Evolutionary conservation across 2,888 invertebrate genomes (phyloP).

Genomic region (Tenthredo notha): DNA sequence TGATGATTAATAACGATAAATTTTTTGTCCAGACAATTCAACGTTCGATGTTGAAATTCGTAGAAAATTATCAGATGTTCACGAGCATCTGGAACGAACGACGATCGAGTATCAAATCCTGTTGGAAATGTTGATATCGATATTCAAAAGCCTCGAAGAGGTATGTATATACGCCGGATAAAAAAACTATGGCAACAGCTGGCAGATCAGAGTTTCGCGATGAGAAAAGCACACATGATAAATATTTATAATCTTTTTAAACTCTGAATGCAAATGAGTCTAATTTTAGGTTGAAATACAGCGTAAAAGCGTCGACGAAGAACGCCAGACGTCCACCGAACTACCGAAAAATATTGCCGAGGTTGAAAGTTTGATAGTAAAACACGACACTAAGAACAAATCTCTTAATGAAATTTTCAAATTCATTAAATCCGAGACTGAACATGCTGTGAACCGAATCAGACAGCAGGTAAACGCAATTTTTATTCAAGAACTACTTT

Average conservation of each 20-base stretch:
- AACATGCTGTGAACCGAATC: constrained; percentile 85
- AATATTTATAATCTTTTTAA: constrained; percentile 36
- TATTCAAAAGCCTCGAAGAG: constrained; percentile 85
- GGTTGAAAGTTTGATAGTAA: constrained; percentile 81
- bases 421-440: constrained; percentile 84
- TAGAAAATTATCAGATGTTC: constrained; percentile 84
- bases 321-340: constrained; percentile 61
- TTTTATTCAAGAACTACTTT: neutral
- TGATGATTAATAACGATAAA: neutral
- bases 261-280: constrained; percentile 61
- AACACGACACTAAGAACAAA: constrained; percentile 84
- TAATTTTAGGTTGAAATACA: constrained; percentile 62
- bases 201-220: constrained; percentile 42
- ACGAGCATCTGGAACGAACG: constrained; percentile 84
- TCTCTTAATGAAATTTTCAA: constrained; percentile 84
- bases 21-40: constrained; percentile 73
- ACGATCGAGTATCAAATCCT: constrained; percentile 87
- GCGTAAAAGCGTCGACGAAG: constrained; percentile 57
- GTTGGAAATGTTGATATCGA: constrained; percentile 85
- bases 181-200: neutral
- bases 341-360: constrained; percentile 78
- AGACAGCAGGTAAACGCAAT: constrained; percentile 80
- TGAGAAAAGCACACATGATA: constrained; percentile 21
- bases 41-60: constrained; percentile 83
- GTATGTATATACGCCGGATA: constrained; percentile 70